Evolutionary conservation across 1,140 invertebrate genomes (phyloP), one percentile per base, ranked within the genome.

Genomic region (Archivesica marissinica): DNA sequence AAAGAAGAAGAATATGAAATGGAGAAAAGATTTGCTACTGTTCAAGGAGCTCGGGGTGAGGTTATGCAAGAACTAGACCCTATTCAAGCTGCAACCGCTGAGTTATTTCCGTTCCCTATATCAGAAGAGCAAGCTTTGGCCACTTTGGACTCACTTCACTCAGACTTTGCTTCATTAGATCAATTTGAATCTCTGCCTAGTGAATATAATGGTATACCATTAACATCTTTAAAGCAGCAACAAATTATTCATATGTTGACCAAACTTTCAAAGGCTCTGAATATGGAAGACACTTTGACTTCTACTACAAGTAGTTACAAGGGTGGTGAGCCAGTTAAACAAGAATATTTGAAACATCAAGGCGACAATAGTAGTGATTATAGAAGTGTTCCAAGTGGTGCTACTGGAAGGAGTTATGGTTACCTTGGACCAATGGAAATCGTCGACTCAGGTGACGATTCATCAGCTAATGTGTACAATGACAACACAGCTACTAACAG

Each of bases 231-330:
- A 20, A 88, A 87, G 72, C 88, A 92, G 66, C 89, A 92, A 76
- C 90, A 92, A 44, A 92, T 92, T 47, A 90, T 88, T 64, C 90
- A 91, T 25, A 87, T 89, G 52, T 80, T 92, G 54, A 85, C 87
- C 28, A 90, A 89, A 52, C 76, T 92, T 15, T 91, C 89, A 1
- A 90, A 89, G 78, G 87, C 86, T 41, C 64, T 92, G 56, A 92
- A 92, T 85, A 87, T 92, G 39, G 86, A 91, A 64, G 91, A 92
- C 25, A 90, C 88, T n/a, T 64, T 92, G 4, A 89, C 79, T 52
- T 92, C 91, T n/a, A 91, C 91, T 44, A 66, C 64, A 23, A 79
- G 79, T 39, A 61, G 52, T 28, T 35, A 64, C 75, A 50, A 30
- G 0, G 52, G 50, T 28, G 72, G 54, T 38, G 87, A 88, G 39